Conservation (phyloP, 2,888 invertebrate genomes). For the Mimas tiliae region DNA sequence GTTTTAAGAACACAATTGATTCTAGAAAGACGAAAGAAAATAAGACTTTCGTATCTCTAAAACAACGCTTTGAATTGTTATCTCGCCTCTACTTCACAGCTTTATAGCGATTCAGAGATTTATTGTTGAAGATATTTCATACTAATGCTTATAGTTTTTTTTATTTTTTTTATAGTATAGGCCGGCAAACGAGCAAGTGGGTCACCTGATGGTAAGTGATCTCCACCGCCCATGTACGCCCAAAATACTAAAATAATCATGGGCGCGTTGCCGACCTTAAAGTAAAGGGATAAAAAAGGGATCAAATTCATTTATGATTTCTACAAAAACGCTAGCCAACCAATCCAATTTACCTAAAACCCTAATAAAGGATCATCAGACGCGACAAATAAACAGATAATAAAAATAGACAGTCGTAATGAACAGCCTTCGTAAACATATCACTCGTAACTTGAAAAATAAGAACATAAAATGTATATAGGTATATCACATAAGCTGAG, state of each 20-base stretch:
- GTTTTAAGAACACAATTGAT: neutral
- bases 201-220: no score
- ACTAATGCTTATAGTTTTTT: neutral
- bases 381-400: neutral
- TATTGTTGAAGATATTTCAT: neutral
- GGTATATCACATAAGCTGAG: slow-evolving; percentile 44
- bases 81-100: neutral
- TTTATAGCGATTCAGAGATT: neutral
- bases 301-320: neutral
- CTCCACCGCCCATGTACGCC: no score
- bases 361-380: neutral
- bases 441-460: slow-evolving; percentile 29
- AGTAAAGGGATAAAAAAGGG: no score
- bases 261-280: no score
- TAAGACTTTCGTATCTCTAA: neutral
- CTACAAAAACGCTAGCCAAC: neutral
- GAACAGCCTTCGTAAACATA: slow-evolving; percentile 1
- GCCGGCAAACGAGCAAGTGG: no score
- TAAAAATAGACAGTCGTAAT: neutral
- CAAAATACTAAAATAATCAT: no score
- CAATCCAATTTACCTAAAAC: neutral
- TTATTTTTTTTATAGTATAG: no score
- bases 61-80: neutral
- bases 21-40: neutral
- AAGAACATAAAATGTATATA: slow-evolving; percentile 38